phyloP scores from a whole-genome alignment of 1,140 invertebrate genomes.

The Drosophila simulans region DNA sequence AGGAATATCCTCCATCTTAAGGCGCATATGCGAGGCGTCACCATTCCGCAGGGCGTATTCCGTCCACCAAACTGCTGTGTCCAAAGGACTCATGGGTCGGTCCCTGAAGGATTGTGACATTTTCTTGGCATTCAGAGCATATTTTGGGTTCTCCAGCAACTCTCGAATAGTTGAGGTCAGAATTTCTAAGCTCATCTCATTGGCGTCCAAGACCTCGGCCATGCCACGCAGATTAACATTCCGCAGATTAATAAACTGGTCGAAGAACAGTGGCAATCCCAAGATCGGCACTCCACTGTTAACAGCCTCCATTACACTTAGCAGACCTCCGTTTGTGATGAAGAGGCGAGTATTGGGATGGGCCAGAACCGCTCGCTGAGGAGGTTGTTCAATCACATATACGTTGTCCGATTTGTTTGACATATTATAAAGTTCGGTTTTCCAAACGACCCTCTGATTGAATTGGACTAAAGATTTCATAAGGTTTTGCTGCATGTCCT shows the following conservation, averaged over 20 bases:
- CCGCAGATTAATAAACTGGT: conserved; percentile 50
- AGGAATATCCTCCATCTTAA: conserved; percentile 56
- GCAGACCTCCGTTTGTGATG: conserved; percentile 54
- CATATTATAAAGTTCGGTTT: conserved; percentile 81
- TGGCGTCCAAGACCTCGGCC: conserved; percentile 62
- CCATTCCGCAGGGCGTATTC: conserved; percentile 85
- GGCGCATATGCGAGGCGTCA: conserved; percentile 77
- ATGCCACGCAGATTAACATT: conserved; percentile 85
- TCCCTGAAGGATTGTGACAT: conserved; percentile 86
- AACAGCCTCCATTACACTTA: conserved; percentile 48
- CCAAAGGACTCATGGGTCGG: conserved; percentile 85
- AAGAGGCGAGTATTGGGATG: conserved; percentile 56
- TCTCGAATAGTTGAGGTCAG: conserved; percentile 25
- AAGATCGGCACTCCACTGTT: conserved; percentile 43
- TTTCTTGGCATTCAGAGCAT: conserved; percentile 37
- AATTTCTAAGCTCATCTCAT: conserved; percentile 6
- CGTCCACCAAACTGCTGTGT: conserved; percentile 87
- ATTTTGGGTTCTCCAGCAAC: conserved; percentile 30
- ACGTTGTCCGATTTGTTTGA: conserved; percentile 86
- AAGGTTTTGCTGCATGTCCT: conserved; percentile 77
- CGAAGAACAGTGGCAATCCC: conserved; percentile 49
- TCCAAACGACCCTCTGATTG: conserved; percentile 86
- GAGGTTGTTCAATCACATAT: conserved; percentile 86
- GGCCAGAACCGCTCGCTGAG: conserved; percentile 85
- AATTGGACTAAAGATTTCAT: conserved; percentile 28